These are phyloP conservation scores for Drosophila nikananu DNA, from an alignment of 1,140 invertebrate species.

Conservation along the genomic window DNA sequence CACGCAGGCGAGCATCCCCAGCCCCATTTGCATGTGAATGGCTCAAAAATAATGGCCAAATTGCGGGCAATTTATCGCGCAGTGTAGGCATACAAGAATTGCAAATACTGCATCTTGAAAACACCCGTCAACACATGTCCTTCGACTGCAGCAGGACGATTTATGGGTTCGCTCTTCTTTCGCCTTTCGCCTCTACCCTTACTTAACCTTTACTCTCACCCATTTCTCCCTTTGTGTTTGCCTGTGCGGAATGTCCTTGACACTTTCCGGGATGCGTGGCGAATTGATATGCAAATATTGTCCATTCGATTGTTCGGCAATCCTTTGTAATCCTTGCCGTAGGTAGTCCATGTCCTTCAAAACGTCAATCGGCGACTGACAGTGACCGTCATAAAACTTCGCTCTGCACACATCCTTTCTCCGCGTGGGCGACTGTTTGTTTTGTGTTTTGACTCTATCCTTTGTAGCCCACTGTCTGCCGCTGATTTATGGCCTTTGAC, in stretches of 20 bases:
- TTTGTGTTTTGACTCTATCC: constrained; percentile 73
- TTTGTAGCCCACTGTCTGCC: constrained; percentile 46
- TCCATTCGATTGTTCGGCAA: constrained; percentile 69
- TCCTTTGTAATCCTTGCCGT: constrained; percentile 80
- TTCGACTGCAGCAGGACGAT: constrained; percentile 37
- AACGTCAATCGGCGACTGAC: constrained; percentile 65
- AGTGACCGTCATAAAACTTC: constrained; percentile 74
- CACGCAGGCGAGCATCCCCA: constrained; percentile 35
- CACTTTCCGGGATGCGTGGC: constrained; percentile 62
- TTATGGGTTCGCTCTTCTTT: constrained; percentile 18
- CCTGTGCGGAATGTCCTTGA: constrained; percentile 56
- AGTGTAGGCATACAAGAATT: background rate
- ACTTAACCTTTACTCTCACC: constrained; percentile 44
- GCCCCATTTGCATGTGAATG: constrained; percentile 15
- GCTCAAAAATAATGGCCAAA: constrained; percentile 7
- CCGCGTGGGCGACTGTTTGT: constrained; percentile 54
- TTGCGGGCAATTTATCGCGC: constrained; percentile 15
- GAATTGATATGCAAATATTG: constrained; percentile 78
- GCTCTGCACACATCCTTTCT: constrained; percentile 43
- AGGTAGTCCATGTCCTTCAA: constrained; percentile 61
- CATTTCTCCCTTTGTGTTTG: constrained; percentile 37
- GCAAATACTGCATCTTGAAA: constrained; percentile 11
- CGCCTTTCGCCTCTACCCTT: constrained; percentile 22
- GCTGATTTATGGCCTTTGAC: constrained; percentile 68
- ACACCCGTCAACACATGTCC: constrained; percentile 46